These are phyloP conservation scores for Diglossa cyanea DNA, from an alignment of 2,797 vertebrate species.

Conservation along the genomic window DNA sequence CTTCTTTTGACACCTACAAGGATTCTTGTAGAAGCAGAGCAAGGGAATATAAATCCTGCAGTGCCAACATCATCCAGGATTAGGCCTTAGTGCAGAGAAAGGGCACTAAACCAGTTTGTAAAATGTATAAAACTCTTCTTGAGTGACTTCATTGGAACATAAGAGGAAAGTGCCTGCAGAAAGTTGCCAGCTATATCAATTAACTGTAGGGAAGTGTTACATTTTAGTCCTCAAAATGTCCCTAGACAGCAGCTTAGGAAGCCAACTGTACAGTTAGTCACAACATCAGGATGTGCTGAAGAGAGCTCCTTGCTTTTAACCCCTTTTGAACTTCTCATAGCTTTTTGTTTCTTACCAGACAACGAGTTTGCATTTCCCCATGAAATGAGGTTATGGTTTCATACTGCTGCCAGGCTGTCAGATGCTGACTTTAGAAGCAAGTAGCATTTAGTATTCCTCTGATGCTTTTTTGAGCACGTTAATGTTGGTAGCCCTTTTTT, in stretches of 20 bases:
- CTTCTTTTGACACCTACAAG: neutral
- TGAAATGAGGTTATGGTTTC: neutral
- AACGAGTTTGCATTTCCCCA: neutral
- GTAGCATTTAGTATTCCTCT: neutral
- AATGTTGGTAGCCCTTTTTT: neutral
- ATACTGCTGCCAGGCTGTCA: neutral
- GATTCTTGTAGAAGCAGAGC: neutral
- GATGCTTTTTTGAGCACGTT: neutral
- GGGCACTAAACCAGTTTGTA: neutral
- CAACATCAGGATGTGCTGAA: neutral
- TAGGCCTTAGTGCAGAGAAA: neutral
- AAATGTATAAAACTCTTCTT: neutral
- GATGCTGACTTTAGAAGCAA: neutral
- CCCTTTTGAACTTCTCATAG: neutral
- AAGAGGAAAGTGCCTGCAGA: neutral
- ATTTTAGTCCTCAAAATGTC: neutral
- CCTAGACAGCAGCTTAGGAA: neutral
- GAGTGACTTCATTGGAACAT: neutral
- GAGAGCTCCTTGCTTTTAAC: neutral
- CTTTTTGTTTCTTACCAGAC: neutral
- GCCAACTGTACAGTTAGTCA: neutral
- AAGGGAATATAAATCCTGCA: neutral
- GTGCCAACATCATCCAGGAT: neutral
- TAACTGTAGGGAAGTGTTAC: neutral
- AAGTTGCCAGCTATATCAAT: neutral